These are phyloP conservation scores for Channa maculata DNA, from an alignment of 2,113 vertebrate species.

Conservation along the genomic window DNA sequence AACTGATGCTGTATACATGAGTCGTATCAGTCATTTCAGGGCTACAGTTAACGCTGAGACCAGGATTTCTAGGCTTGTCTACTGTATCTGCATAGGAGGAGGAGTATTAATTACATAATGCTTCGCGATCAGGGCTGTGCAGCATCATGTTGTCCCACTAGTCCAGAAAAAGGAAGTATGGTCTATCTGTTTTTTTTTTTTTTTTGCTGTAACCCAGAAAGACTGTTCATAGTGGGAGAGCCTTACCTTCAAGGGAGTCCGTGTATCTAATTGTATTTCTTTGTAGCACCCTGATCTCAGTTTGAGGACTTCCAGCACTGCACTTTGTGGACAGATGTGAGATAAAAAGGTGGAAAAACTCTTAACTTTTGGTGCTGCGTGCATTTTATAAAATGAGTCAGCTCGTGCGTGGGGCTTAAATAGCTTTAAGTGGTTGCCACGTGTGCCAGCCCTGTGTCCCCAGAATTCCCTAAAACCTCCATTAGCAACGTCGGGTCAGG, in stretches of 20 bases:
- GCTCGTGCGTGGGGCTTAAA: background rate
- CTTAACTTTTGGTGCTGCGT: background rate
- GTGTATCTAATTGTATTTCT: background rate
- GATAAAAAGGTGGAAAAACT: constrained; percentile 35
- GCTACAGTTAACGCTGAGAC: constrained; percentile 65
- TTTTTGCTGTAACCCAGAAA: constrained; percentile 33
- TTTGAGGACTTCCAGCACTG: background rate
- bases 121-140: constrained; percentile 61
- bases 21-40: constrained; percentile 30
- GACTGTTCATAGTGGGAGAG: constrained; percentile 3
- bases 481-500: constrained; percentile 52
- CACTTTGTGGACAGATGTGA: background rate
- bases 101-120: constrained; percentile 78
- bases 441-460: constrained; percentile 3
- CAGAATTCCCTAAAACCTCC: constrained; percentile 52
- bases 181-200: constrained; percentile 1
- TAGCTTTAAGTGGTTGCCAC: constrained; percentile 8
- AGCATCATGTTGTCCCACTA: constrained; percentile 51
- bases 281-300: background rate
- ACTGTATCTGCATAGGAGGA: constrained; percentile 79
- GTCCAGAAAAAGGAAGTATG: constrained; percentile 34
- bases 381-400: background rate
- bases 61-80: constrained; percentile 53
- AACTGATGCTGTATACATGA: constrained; percentile 17
- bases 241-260: constrained; percentile 1